Percentiles rank a stretch among this genome's conserved stretches.
Evolutionary conservation across 2,113 vertebrate genomes (phyloP).

Genomic region (Otolemur garnettii): DNA sequence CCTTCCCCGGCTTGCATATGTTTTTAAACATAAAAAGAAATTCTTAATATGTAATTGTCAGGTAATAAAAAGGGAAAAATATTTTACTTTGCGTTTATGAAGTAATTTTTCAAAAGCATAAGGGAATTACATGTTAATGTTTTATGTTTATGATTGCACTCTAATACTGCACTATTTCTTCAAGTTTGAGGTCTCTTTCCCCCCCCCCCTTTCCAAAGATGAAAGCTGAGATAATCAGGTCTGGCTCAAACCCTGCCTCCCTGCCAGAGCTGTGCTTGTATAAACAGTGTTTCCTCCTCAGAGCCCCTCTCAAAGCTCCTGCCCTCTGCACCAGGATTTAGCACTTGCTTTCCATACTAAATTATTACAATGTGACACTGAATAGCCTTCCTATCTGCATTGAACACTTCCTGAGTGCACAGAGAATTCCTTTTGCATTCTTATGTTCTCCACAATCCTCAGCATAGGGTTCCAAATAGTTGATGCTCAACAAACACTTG

Average conservation of each 20-base stretch:
- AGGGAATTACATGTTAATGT: conserved; percentile 92
- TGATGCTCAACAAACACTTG: conserved; percentile 31
- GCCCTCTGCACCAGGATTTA: background rate
- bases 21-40: conserved; percentile 94
- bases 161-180: conserved; percentile 89
- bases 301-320: background rate
- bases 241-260: conserved; percentile 44
- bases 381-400: background rate
- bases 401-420: background rate
- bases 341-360: background rate
- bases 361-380: background rate
- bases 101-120: conserved; percentile 93
- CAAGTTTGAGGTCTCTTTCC: conserved; percentile 85
- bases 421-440: background rate
- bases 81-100: conserved; percentile 92
- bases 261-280: background rate
- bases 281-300: background rate
- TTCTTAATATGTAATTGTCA: conserved; percentile 94
- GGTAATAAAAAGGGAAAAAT: conserved; percentile 92
- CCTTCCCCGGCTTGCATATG: conserved; percentile 90
- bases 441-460: background rate
- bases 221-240: conserved; percentile 60
- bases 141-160: conserved; percentile 90
- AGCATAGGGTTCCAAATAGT: conserved; percentile 20
- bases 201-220: conserved; percentile 38